Conservation (phyloP, 64 coral and sea anemone species). For the Orbicella faveolata region DNA sequence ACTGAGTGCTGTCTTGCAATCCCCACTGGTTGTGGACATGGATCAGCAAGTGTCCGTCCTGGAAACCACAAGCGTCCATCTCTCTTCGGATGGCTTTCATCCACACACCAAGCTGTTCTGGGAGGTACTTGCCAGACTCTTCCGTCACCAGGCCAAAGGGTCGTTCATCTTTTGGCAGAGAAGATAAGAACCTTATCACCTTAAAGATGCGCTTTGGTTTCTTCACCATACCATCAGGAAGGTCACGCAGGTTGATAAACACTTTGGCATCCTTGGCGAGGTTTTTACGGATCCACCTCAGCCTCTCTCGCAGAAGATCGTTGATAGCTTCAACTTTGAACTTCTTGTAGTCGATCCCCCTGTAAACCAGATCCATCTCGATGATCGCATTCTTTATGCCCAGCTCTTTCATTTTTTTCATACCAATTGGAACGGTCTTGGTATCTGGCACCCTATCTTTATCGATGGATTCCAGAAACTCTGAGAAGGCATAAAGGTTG, state of each 20-base stretch:
- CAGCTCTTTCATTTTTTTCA: conserved; percentile 59
- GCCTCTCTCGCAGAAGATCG: conserved; percentile 32
- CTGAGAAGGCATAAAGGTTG: conserved; percentile 69
- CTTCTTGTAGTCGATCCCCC: conserved; percentile 59
- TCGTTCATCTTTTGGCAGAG: conserved; percentile 18
- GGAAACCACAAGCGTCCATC: conserved; percentile 72
- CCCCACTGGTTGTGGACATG: conserved; percentile 85
- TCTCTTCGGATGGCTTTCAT: conserved; percentile 53
- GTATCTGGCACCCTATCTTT: conserved; percentile 36
- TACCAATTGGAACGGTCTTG: conserved; percentile 47
- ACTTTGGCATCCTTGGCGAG: conserved; percentile 48
- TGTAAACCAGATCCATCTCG: conserved; percentile 64
- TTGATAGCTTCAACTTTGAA: conserved; percentile 48
- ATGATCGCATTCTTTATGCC: conserved; percentile 56
- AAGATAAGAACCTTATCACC: conserved; percentile 50
- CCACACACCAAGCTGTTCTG: conserved; percentile 75
- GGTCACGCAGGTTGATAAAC: conserved; percentile 53
- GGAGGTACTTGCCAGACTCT: conserved; percentile 60
- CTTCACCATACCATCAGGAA: conserved; percentile 47
- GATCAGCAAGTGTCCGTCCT: conserved; percentile 67
- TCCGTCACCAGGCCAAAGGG: conserved; percentile 48
- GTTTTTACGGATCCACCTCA: conserved; percentile 51
- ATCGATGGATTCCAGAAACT: conserved; percentile 68
- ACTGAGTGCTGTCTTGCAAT: conserved; percentile 44
- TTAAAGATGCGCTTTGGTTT: conserved; percentile 49